Percentiles rank a stretch among this genome's conserved stretches.
These are phyloP conservation scores for Formica exsecta DNA, from an alignment of 1,140 invertebrate species.

Conservation along the genomic window DNA sequence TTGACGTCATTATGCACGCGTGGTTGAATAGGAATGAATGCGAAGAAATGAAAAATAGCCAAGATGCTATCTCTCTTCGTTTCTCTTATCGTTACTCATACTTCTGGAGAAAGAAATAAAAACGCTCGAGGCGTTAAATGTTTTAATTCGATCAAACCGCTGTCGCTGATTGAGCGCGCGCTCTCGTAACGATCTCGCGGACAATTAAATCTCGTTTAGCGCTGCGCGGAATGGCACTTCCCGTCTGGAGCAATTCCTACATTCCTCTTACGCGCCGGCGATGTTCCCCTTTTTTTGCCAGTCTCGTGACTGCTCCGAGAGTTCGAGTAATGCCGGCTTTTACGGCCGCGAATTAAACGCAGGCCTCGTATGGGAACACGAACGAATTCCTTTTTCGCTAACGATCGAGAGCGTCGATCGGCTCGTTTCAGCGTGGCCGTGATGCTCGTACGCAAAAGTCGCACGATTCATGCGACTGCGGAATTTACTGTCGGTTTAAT, in stretches of 20 bases:
- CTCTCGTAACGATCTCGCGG: constrained; percentile 34
- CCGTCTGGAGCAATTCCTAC: constrained; percentile 25
- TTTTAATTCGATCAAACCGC: constrained; percentile 54
- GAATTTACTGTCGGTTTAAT: constrained; percentile 56
- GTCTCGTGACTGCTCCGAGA: constrained; percentile 20
- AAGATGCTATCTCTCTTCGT: background rate
- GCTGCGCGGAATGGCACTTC: constrained; percentile 33
- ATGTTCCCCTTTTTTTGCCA: constrained; percentile 43
- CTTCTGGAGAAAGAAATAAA: background rate
- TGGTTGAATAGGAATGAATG: constrained; percentile 64
- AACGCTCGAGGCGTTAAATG: background rate
- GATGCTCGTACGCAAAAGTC: constrained; percentile 25
- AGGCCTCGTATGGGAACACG: background rate
- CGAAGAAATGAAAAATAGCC: constrained; percentile 29
- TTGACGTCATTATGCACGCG: constrained; percentile 70
- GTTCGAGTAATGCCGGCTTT: constrained; percentile 25
- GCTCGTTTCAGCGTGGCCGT: background rate
- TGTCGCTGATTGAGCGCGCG: constrained; percentile 26
- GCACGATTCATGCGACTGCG: constrained; percentile 39
- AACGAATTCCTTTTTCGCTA: constrained; percentile 19
- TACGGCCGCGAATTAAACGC: constrained; percentile 10
- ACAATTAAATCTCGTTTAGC: constrained; percentile 59
- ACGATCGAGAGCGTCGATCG: constrained; percentile 26
- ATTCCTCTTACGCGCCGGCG: constrained; percentile 28
- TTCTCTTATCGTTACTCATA: background rate